Conservation (phyloP, 2,888 invertebrate species). For the Melipona bicolor region DNA sequence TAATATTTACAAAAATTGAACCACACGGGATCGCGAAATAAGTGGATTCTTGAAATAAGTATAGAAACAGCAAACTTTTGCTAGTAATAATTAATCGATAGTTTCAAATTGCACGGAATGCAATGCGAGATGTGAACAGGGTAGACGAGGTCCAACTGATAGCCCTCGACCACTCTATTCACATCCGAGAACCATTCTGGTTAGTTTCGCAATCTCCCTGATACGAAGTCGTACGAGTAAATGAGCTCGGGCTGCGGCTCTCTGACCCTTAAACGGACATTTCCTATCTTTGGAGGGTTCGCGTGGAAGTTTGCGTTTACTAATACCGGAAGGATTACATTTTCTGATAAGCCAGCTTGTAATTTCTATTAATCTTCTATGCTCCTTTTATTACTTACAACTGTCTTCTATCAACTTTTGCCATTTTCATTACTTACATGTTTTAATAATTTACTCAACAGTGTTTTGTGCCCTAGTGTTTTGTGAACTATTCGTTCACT, state of each 20-base stretch:
- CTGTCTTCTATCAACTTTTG: not conserved
- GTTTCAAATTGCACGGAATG: not conserved
- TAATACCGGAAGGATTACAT: not conserved
- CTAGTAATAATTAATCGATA: not conserved
- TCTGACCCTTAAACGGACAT: not conserved
- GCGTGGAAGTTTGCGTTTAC: not conserved
- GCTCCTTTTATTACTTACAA: too few relatives aligned
- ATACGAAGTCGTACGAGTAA: not conserved
- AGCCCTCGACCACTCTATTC: not conserved
- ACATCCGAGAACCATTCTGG: not conserved
- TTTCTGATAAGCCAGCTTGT: not conserved
- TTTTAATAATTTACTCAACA: too few relatives aligned
- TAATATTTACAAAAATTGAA: too few relatives aligned
- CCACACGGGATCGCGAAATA: too few relatives aligned
- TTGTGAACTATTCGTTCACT: too few relatives aligned
- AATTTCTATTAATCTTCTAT: not conserved
- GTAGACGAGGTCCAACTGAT: not conserved
- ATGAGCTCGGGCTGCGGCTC: not conserved
- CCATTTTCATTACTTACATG: too few relatives aligned
- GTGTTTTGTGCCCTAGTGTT: too few relatives aligned
- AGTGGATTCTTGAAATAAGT: too few relatives aligned
- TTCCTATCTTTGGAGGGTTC: not conserved
- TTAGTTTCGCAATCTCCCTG: not conserved
- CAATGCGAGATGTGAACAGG: not conserved
- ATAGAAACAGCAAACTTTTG: not conserved